Conservation (phyloP, 2,113 vertebrate species). For the Herpailurus yagouaroundi region DNA sequence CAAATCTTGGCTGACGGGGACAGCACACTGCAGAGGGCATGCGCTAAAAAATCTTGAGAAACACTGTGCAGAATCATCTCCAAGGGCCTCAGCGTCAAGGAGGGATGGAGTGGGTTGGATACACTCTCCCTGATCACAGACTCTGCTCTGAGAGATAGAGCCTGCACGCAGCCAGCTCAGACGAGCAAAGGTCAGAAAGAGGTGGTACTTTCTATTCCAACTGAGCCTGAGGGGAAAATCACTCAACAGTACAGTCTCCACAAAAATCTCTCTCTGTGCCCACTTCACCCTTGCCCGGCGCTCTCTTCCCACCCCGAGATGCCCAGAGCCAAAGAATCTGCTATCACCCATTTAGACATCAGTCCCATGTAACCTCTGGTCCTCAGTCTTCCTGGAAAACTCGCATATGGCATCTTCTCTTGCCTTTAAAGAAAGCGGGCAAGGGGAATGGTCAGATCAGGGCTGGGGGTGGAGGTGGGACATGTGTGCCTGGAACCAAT, state of each 20-base stretch:
- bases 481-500: fast-evolving
- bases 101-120: background rate
- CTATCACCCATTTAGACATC: background rate
- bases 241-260: background rate
- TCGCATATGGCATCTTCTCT: background rate
- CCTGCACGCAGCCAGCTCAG: fast-evolving
- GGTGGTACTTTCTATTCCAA: background rate
- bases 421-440: background rate
- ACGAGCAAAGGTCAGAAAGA: background rate
- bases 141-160: background rate
- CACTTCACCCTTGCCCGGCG: background rate
- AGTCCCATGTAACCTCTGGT: background rate
- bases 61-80: background rate
- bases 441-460: fast-evolving
- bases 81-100: background rate
- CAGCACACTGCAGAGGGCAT: background rate
- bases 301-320: background rate
- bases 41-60: background rate
- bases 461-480: background rate
- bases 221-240: background rate
- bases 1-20: background rate
- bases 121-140: fast-evolving
- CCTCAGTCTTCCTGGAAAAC: background rate
- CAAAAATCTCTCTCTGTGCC: background rate
- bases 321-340: background rate